These are phyloP conservation scores for Neodon shergylaensis DNA, from an alignment of 2,113 vertebrate species.

Conservation along the genomic window DNA sequence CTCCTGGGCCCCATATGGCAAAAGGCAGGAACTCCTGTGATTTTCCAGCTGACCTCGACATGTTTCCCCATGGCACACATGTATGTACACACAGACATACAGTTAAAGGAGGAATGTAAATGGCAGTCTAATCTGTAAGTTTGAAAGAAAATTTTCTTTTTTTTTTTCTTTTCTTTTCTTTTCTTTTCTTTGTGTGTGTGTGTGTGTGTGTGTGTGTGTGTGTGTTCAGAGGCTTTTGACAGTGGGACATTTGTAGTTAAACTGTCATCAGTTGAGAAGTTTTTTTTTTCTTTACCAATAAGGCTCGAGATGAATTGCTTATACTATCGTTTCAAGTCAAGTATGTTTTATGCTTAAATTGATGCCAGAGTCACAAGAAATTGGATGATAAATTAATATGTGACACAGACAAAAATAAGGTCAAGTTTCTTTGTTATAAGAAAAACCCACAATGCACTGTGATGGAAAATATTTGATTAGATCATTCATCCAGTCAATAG, in stretches of 20 bases:
- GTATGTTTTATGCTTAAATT: conserved; percentile 49
- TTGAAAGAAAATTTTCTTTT: not conserved
- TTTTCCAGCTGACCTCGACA: not conserved
- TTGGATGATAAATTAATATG: conserved; percentile 52
- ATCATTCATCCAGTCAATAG: conserved; percentile 50
- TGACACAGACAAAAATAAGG: conserved; percentile 56
- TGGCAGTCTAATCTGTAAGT: not conserved
- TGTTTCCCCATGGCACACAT: not conserved
- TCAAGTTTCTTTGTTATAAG: conserved; percentile 60
- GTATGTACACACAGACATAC: not conserved
- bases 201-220: not conserved
- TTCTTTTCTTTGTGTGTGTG: too few relatives aligned
- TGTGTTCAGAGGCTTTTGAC: not conserved
- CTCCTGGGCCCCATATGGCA: not conserved
- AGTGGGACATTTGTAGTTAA: not conserved
- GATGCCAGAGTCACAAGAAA: conserved; percentile 58
- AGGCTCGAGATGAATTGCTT: not conserved
- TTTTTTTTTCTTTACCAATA: not conserved
- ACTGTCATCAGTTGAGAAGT: not conserved
- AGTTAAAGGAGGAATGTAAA: not conserved
- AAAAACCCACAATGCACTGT: not conserved
- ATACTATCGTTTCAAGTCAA: not conserved
- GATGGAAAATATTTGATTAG: conserved; percentile 64
- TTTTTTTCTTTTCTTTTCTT: not conserved
- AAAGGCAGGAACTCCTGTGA: not conserved